These are phyloP conservation scores for Drosophila sucinea DNA, from an alignment of 1,140 invertebrate genomes.

Conservation along the genomic window DNA sequence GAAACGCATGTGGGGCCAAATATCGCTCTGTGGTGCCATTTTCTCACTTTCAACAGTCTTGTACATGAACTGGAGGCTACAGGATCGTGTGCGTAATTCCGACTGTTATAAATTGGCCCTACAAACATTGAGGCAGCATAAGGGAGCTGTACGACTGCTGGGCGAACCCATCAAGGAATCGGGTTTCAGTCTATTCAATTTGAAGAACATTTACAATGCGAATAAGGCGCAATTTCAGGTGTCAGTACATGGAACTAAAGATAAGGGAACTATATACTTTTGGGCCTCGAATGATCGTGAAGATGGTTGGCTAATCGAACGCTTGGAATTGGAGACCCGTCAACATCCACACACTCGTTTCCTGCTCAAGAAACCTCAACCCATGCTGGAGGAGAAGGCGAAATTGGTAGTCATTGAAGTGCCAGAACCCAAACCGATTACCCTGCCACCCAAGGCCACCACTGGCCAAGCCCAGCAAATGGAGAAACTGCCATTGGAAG, in stretches of 20 bases:
- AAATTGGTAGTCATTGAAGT: neutral
- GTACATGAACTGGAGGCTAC: slow-evolving; percentile 79
- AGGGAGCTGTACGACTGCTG: slow-evolving; percentile 84
- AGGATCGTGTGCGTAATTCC: slow-evolving; percentile 81
- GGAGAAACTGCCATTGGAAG: neutral
- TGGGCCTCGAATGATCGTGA: slow-evolving; percentile 54
- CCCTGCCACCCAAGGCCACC: neutral
- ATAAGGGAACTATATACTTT: slow-evolving; percentile 77
- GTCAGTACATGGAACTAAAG: slow-evolving; percentile 81
- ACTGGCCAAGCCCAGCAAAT: neutral
- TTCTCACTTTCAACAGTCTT: slow-evolving; percentile 81
- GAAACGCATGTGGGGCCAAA: slow-evolving; percentile 83
- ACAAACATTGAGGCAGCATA: slow-evolving; percentile 84
- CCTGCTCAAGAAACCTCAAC: slow-evolving; percentile 50
- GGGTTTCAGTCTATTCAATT: slow-evolving; percentile 84
- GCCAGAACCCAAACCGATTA: neutral
- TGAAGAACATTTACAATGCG: slow-evolving; percentile 84
- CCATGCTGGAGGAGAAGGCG: neutral
- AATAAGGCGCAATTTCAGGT: slow-evolving; percentile 85
- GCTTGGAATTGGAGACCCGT: slow-evolving; percentile 61
- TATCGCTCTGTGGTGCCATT: slow-evolving; percentile 83
- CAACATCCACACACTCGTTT: slow-evolving; percentile 64
- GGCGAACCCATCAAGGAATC: slow-evolving; percentile 87
- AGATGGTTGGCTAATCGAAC: slow-evolving; percentile 59
- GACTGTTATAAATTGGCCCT: slow-evolving; percentile 86